Conservation (phyloP, 2,113 vertebrate genomes). For the Phasianus colchicus region DNA sequence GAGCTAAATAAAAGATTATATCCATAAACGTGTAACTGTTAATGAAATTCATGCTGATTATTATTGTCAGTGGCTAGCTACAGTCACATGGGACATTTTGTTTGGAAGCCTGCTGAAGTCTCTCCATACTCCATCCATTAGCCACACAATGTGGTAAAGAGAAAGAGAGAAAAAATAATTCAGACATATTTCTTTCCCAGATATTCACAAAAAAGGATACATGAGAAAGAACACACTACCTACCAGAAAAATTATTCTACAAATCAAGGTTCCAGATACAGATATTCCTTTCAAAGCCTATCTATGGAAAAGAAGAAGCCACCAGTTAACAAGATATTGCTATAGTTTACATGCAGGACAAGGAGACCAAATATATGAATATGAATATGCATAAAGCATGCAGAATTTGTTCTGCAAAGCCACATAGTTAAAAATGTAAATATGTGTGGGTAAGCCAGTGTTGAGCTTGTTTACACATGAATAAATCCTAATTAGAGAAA, state of each 20-base stretch:
- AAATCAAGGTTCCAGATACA: background rate
- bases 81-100: background rate
- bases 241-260: background rate
- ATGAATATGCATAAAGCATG: background rate
- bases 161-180: background rate
- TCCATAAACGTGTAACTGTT: background rate
- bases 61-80: background rate
- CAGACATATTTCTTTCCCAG: accelerated
- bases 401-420: background rate
- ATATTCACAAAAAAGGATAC: accelerated
- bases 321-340: background rate
- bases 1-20: background rate
- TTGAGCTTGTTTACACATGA: background rate
- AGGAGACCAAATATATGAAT: background rate
- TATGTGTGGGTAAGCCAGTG: background rate
- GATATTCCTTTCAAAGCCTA: background rate
- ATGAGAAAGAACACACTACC: background rate
- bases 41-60: background rate
- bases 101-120: background rate
- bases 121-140: background rate
- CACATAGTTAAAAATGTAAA: background rate
- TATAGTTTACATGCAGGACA: background rate
- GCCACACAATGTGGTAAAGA: background rate
- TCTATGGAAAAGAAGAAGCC: background rate
- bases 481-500: constrained; percentile 27